Conservation (phyloP, 30 jellyfish, hydroid and myxozoan species). For the Aurelia coerulea region DNA sequence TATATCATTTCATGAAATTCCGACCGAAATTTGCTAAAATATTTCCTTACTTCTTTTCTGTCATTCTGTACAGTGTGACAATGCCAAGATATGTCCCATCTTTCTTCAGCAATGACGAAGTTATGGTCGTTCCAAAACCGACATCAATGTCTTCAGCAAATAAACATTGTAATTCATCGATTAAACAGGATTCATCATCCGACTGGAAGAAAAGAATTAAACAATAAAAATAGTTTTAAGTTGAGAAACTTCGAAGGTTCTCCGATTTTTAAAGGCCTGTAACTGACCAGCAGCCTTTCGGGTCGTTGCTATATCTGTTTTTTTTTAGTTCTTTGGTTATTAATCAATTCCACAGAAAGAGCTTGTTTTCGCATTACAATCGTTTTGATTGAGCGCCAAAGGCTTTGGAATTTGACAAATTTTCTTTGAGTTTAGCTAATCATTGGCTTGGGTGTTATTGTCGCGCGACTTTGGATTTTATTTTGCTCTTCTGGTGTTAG, state of each 20-base stretch:
- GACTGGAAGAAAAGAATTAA: constrained; percentile 25
- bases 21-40: no score
- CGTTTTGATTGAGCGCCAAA: no score
- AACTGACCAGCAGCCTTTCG: background rate
- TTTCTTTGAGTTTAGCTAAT: no score
- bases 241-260: background rate
- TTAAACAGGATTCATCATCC: background rate
- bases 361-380: no score
- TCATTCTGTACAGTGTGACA: constrained; percentile 33
- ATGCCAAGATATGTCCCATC: constrained; percentile 52
- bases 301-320: no score
- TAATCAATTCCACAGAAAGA: no score
- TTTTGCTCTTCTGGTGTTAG: no score
- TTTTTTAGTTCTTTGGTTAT: no score
- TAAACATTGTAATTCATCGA: constrained; percentile 40
- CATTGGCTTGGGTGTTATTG: no score
- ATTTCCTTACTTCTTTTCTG: constrained; percentile 36
- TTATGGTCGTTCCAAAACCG: constrained; percentile 7
- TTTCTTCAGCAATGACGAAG: constrained; percentile 39
- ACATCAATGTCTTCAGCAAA: constrained; percentile 67
- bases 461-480: no score
- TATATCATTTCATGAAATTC: no score
- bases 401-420: no score
- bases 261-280: background rate
- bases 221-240: background rate